A percentile compares a stretch with the other conserved stretches of the same genome.
These are phyloP conservation scores for Hepsetus odoe DNA, from an alignment of 2,113 vertebrate species.

Conservation along the genomic window DNA sequence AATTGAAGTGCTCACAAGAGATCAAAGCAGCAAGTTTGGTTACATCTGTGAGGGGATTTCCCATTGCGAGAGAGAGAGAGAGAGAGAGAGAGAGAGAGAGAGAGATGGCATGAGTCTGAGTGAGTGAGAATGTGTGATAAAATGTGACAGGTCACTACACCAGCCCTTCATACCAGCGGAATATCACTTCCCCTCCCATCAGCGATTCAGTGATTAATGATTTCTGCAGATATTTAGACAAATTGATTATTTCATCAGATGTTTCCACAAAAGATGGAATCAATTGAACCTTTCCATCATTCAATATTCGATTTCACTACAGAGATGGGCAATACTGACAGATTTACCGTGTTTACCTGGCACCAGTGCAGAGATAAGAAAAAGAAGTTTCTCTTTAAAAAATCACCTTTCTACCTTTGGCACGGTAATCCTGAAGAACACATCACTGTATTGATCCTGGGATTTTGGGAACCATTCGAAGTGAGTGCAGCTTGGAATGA, in stretches of 20 bases:
- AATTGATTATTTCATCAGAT: no score
- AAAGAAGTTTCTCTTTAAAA: slow-evolving; percentile 42
- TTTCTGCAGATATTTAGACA: slow-evolving; percentile 57
- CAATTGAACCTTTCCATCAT: no score
- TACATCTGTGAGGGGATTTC: slow-evolving; percentile 47
- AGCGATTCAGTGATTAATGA: slow-evolving; percentile 66
- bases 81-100: slow-evolving; percentile 5
- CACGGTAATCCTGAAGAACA: slow-evolving; percentile 48
- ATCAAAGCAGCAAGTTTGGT: slow-evolving; percentile 54
- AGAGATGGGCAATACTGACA: slow-evolving; percentile 12
- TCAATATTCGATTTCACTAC: no score
- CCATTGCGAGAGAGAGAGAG: slow-evolving; percentile 11
- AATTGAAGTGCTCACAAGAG: slow-evolving; percentile 50
- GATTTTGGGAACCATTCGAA: slow-evolving; percentile 89
- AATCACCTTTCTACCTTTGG: slow-evolving; percentile 47
- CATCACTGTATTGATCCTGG: slow-evolving; percentile 83
- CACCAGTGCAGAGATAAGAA: slow-evolving; percentile 25
- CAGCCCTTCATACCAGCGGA: slow-evolving; percentile 31
- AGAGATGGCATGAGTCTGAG: not conserved
- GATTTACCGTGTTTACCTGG: slow-evolving; percentile 18
- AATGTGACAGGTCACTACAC: not conserved
- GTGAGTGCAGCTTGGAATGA: slow-evolving; percentile 85
- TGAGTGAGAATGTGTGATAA: not conserved
- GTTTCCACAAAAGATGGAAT: no score
- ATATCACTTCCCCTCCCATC: slow-evolving; percentile 62